phyloP scores from a whole-genome alignment of 2,113 vertebrate species.

The Aleadryas rufinucha region DNA sequence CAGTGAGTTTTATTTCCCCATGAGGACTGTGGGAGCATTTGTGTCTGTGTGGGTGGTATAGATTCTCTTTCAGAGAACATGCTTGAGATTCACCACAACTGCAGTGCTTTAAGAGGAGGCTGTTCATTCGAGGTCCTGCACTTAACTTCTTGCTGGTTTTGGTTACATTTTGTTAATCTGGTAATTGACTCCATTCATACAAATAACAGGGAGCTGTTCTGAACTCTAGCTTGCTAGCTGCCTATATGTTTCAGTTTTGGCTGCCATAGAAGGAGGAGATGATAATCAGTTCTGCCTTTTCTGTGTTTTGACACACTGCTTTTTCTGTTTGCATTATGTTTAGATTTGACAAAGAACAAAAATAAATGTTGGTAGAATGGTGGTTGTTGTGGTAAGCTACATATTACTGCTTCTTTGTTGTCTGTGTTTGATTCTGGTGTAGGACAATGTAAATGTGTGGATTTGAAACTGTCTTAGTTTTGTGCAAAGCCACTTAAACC shows the following conservation, averaged over 20 bases:
- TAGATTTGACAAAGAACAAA: background rate
- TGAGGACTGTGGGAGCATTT: background rate
- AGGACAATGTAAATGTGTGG: background rate
- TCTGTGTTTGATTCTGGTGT: background rate
- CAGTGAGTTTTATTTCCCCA: background rate
- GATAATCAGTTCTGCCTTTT: background rate
- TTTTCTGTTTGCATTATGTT: background rate
- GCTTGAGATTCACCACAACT: background rate
- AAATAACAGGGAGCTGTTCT: background rate
- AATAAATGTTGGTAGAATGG: background rate
- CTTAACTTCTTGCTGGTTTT: background rate
- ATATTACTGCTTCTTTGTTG: background rate
- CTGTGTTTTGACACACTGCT: background rate
- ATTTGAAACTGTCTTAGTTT: background rate
- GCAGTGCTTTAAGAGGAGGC: background rate
- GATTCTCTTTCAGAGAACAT: background rate
- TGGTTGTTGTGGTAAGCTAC: background rate
- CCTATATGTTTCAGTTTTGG: background rate
- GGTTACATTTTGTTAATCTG: background rate
- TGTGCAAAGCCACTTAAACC: background rate
- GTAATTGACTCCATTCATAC: background rate
- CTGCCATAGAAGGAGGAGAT: background rate
- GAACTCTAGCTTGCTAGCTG: background rate
- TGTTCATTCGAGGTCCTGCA: background rate
- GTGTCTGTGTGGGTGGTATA: background rate